Evolutionary conservation across 2,797 vertebrate species (phyloP).

Genomic region (Hydrocynus forskahlii): DNA sequence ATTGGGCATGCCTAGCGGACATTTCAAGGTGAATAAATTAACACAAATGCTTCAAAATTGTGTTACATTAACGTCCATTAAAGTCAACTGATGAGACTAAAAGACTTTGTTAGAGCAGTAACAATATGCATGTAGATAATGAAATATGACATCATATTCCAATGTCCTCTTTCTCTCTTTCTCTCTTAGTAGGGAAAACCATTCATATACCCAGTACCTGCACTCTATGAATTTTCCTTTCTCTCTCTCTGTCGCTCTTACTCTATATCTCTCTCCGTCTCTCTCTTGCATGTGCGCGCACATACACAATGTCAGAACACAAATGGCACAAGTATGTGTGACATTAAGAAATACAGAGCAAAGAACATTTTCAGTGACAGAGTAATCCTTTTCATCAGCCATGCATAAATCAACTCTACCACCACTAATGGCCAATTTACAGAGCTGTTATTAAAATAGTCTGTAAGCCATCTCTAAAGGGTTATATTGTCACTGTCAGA

Average conservation of each 20-base stretch:
- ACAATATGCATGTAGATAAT: no score
- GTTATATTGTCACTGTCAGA: no score
- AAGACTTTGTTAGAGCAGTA: no score
- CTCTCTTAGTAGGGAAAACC: slow-evolving; percentile 55
- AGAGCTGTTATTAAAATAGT: neutral
- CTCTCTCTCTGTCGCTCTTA: neutral
- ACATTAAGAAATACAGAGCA: neutral
- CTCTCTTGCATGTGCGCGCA: slow-evolving; percentile 1
- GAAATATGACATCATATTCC: no score
- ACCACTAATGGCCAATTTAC: neutral
- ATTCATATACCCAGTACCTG: slow-evolving; percentile 75
- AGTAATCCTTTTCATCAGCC: neutral
- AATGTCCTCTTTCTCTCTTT: no score
- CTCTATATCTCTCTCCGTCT: slow-evolving; percentile 4
- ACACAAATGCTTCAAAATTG: no score
- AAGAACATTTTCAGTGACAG: neutral
- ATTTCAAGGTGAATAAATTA: no score
- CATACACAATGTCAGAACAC: neutral
- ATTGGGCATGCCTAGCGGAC: no score
- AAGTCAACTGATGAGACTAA: no score
- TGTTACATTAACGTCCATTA: no score
- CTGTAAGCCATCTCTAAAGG: neutral
- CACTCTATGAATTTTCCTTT: slow-evolving; percentile 73
- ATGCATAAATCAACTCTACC: neutral
- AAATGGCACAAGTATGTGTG: neutral